Conservation (phyloP, 2,797 vertebrate genomes). For the Pachyuromys duprasi region DNA sequence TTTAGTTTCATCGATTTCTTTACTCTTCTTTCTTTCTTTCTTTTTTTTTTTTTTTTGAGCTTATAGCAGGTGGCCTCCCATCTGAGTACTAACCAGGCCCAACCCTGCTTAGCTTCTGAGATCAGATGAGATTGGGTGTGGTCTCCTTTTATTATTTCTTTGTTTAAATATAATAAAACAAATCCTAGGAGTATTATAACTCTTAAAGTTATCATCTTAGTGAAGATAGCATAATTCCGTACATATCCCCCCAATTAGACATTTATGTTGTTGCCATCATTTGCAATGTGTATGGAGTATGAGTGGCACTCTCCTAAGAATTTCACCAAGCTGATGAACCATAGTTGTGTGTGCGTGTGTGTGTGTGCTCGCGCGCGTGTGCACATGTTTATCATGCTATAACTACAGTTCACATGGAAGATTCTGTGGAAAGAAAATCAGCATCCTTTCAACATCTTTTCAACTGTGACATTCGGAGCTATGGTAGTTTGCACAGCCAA, state of each 20-base stretch:
- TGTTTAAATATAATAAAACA: conserved; percentile 55
- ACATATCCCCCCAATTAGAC: background rate
- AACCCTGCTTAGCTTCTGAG: background rate
- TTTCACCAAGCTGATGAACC: background rate
- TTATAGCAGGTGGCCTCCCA: background rate
- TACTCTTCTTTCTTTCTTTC: background rate
- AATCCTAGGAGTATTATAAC: background rate
- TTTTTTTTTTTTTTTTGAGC: no score
- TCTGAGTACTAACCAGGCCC: background rate
- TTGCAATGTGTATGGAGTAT: background rate
- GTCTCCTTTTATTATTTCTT: conserved; percentile 26
- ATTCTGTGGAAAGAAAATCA: background rate
- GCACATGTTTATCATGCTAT: background rate
- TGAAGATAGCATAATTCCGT: background rate
- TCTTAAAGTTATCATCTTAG: background rate
- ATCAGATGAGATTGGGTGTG: background rate
- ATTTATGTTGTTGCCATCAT: background rate
- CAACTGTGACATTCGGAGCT: background rate
- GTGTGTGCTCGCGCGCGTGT: no score
- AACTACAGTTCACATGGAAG: background rate
- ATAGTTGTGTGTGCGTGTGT: background rate
- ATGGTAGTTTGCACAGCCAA: background rate
- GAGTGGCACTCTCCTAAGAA: background rate
- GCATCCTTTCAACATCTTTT: background rate
- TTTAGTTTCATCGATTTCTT: conserved; percentile 15